These are phyloP conservation scores for Stomatorhinus ivindoensis DNA, from an alignment of 2,113 vertebrate species.

Conservation along the genomic window DNA sequence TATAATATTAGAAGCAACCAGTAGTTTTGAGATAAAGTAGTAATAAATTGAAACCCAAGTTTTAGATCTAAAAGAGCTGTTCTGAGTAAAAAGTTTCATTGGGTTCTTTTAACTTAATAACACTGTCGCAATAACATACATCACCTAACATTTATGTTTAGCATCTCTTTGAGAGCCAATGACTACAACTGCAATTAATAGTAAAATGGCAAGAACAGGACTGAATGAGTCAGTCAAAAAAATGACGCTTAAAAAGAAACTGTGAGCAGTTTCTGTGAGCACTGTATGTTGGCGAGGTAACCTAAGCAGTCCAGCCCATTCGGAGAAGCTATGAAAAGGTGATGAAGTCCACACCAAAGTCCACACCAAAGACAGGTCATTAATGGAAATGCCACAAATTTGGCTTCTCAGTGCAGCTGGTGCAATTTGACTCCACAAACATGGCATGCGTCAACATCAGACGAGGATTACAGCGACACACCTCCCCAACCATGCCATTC, in stretches of 20 bases:
- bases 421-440: background rate
- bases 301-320: background rate
- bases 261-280: background rate
- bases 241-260: background rate
- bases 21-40: background rate
- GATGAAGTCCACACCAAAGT: background rate
- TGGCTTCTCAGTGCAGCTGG: background rate
- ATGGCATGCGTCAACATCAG: background rate
- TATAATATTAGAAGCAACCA: background rate
- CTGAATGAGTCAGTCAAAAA: background rate
- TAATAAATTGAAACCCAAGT: background rate
- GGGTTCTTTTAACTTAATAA: background rate
- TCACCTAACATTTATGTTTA: background rate
- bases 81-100: background rate
- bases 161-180: background rate
- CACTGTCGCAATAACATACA: background rate
- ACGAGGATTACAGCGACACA: conserved; percentile 41
- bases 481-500: conserved; percentile 99
- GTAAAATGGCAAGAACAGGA: background rate
- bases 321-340: background rate
- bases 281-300: background rate
- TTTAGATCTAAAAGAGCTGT: background rate
- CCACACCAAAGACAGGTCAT: background rate
- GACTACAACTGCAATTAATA: background rate
- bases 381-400: background rate